These are phyloP conservation scores for Epizoanthus rinbou DNA, from an alignment of 92 coral and sea anemone genomes.

Conservation along the genomic window DNA sequence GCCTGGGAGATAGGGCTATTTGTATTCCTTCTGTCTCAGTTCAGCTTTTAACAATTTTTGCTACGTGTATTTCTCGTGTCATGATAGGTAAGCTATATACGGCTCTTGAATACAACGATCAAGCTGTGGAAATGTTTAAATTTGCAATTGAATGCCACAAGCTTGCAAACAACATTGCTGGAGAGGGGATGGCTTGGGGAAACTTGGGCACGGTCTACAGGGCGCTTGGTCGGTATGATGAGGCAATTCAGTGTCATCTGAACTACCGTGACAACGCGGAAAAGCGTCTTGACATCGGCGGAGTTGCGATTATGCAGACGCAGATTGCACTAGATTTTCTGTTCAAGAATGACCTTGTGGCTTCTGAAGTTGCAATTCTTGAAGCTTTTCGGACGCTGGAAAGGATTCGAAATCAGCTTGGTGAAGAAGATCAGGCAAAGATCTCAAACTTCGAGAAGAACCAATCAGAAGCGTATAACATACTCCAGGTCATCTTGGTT, in stretches of 20 bases:
- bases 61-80: background rate
- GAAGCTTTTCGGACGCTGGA: constrained; percentile 60
- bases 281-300: constrained; percentile 66
- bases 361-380: constrained; percentile 54
- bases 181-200: constrained; percentile 80
- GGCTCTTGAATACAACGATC: constrained; percentile 45
- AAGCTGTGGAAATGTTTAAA: constrained; percentile 48
- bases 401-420: constrained; percentile 59
- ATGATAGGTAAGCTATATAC: constrained; percentile 54
- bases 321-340: constrained; percentile 64
- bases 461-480: constrained; percentile 62
- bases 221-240: constrained; percentile 50
- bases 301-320: constrained; percentile 68
- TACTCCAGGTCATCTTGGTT: constrained; percentile 56
- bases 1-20: too few relatives aligned
- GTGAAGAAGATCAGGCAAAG: constrained; percentile 67
- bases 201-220: constrained; percentile 67
- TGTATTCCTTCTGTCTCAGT: too few relatives aligned
- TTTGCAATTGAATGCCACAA: constrained; percentile 48
- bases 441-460: constrained; percentile 73
- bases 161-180: constrained; percentile 55
- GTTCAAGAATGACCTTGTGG: constrained; percentile 46
- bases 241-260: constrained; percentile 56
- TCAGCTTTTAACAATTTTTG: background rate
- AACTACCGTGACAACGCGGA: constrained; percentile 66